Conservation (phyloP, 2,888 invertebrate genomes). For the Cephus sareptanus region DNA sequence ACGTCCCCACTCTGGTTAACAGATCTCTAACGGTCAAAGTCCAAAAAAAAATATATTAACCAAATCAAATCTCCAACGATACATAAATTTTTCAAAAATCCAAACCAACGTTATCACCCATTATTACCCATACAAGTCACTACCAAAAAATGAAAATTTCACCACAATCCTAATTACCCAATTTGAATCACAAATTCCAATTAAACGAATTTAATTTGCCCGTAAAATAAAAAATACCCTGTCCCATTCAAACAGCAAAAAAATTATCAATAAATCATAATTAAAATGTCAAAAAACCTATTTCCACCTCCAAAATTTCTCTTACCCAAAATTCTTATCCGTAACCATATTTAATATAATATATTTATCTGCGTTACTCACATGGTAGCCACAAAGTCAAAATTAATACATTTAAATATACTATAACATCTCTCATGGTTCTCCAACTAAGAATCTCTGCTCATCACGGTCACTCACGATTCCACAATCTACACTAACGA, state of each 20-base stretch:
- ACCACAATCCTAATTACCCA: not conserved
- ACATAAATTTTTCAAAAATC: too few relatives aligned
- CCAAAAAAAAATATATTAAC: too few relatives aligned
- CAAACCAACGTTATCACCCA: too few relatives aligned
- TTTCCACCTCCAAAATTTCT: not conserved
- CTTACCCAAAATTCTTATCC: not conserved
- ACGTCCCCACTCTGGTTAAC: too few relatives aligned
- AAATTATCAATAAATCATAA: not conserved
- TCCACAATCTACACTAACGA: not conserved
- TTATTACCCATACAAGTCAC: too few relatives aligned
- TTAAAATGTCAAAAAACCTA: not conserved
- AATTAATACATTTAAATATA: slow-evolving; percentile 7
- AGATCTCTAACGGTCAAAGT: too few relatives aligned
- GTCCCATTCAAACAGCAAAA: not conserved
- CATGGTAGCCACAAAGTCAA: slow-evolving; percentile 26
- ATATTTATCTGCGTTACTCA: slow-evolving; percentile 29
- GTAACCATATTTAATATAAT: not conserved
- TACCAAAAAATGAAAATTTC: not conserved
- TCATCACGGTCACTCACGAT: not conserved
- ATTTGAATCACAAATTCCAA: not conserved
- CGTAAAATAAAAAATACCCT: not conserved
- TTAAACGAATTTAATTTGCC: not conserved
- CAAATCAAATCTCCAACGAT: too few relatives aligned
- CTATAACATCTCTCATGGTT: not conserved
- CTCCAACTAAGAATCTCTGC: not conserved